These are phyloP conservation scores for Martes martes DNA, from an alignment of 2,113 vertebrate species.

Conservation along the genomic window DNA sequence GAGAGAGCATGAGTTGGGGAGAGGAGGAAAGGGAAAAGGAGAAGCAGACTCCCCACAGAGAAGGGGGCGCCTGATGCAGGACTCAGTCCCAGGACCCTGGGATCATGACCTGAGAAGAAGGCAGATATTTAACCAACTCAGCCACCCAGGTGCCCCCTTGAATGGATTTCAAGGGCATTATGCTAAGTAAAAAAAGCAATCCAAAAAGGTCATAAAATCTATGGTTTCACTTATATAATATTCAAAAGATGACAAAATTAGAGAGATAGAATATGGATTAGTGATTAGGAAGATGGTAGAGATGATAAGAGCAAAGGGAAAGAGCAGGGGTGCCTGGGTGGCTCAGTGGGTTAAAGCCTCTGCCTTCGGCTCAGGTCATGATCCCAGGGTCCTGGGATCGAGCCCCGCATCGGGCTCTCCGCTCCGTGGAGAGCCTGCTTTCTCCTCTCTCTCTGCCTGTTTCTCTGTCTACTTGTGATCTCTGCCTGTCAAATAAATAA, in stretches of 20 bases:
- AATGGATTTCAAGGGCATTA: background rate
- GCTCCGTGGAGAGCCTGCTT: too few species aligned
- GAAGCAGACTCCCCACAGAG: background rate
- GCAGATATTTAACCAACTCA: background rate
- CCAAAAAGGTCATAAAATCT: background rate
- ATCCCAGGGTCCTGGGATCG: too few species aligned
- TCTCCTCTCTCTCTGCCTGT: too few species aligned
- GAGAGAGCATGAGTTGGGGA: background rate
- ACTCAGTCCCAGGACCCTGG: background rate
- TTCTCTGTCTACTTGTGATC: too few species aligned
- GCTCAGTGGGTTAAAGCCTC: too few species aligned
- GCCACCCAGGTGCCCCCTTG: background rate
- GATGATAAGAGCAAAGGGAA: background rate
- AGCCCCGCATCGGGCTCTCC: too few species aligned
- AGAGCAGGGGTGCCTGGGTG: too few species aligned
- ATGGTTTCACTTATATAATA: background rate
- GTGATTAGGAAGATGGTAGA: background rate
- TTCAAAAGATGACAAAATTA: background rate
- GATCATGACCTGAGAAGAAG: background rate
- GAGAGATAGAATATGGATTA: background rate
- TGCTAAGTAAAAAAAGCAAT: background rate
- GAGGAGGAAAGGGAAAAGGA: background rate
- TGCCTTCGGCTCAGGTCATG: too few species aligned
- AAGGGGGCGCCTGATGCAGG: fast-evolving
- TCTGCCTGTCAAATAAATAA: too few species aligned